Evolutionary conservation across 2,888 invertebrate genomes (phyloP).

Genomic region (Microctonus aethiopoides): DNA sequence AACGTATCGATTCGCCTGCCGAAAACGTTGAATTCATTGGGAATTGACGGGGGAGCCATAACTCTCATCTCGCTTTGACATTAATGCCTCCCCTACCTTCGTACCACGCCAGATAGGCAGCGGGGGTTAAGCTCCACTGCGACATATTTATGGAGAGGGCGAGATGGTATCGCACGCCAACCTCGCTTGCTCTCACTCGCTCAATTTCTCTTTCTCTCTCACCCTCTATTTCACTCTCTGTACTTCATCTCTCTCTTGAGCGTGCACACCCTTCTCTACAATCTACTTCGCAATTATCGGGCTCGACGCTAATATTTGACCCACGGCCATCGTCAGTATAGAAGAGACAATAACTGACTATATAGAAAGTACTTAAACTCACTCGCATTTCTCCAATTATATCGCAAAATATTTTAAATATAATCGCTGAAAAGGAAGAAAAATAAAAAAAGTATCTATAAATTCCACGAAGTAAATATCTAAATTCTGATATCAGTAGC

Average conservation of each 20-base stretch:
- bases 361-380: neutral
- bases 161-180: constrained; percentile 61
- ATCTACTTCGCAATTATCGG: constrained; percentile 67
- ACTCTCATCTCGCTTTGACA: constrained; percentile 66
- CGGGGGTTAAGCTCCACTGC: constrained; percentile 66
- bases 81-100: constrained; percentile 66
- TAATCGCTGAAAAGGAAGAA: neutral
- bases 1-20: constrained; percentile 63
- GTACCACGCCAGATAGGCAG: constrained; percentile 64
- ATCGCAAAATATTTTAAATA: neutral
- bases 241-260: constrained; percentile 21
- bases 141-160: constrained; percentile 68
- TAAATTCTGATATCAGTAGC: neutral
- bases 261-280: constrained; percentile 55
- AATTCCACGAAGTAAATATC: neutral
- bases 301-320: constrained; percentile 66
- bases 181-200: constrained; percentile 11
- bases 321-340: constrained; percentile 46
- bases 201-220: constrained; percentile 19
- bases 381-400: constrained; percentile 11
- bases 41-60: constrained; percentile 68
- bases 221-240: neutral
- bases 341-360: no score
- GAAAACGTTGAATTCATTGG: constrained; percentile 67
- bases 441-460: neutral